Evolutionary conservation across 2,113 vertebrate genomes (phyloP).

Genomic region (Chionomys nivalis): DNA sequence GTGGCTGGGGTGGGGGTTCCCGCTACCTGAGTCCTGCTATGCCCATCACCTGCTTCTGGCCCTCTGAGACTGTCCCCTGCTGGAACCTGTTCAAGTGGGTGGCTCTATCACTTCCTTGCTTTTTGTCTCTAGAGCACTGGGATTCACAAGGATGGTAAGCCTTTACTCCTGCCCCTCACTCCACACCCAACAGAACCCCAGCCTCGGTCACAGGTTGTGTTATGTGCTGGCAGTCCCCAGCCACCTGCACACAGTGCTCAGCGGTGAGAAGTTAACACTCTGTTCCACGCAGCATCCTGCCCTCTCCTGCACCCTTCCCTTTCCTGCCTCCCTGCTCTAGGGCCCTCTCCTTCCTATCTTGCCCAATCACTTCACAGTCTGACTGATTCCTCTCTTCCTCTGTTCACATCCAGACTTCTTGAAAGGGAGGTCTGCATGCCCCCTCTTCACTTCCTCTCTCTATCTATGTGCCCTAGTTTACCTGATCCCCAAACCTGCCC

Average conservation of each 20-base stretch:
- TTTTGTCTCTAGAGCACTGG: neutral
- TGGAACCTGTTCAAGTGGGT: fast-evolving
- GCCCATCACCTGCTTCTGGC: neutral
- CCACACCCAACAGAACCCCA: neutral
- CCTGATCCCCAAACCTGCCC: neutral
- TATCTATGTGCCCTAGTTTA: neutral
- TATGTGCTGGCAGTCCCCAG: fast-evolving
- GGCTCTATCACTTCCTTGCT: too few species aligned
- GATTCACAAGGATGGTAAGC: neutral
- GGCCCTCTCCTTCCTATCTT: neutral
- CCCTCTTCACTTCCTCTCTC: neutral
- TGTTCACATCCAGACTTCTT: neutral
- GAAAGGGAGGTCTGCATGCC: neutral
- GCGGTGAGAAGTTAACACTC: neutral
- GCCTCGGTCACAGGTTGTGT: neutral
- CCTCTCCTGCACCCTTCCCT: neutral
- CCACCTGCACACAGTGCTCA: fast-evolving
- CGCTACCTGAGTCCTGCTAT: fast-evolving
- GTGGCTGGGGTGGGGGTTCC: too few species aligned
- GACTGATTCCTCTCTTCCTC: neutral
- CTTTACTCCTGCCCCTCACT: neutral
- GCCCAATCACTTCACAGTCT: neutral
- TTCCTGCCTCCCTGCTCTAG: neutral
- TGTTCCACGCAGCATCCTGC: fast-evolving
- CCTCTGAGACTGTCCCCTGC: neutral